phyloP scores from a whole-genome alignment of 2,797 vertebrate genomes.

The Trachurus trachurus region DNA sequence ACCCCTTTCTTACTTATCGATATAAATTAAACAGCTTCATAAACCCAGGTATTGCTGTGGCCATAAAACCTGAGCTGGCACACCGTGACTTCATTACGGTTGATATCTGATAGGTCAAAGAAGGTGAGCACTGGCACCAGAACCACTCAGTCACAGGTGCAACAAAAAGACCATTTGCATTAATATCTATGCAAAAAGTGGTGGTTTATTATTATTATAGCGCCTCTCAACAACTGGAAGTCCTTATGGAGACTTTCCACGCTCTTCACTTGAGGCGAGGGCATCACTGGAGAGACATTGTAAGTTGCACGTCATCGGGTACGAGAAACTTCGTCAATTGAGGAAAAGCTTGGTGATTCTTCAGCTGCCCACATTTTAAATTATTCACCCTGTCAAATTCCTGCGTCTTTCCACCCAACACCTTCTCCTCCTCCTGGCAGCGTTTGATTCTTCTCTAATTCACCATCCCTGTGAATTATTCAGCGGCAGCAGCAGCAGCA shows the following conservation, averaged over 20 bases:
- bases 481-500: constrained; percentile 19
- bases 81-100: background rate
- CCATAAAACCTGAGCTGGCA: background rate
- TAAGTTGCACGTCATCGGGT: background rate
- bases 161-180: background rate
- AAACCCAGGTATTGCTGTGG: background rate
- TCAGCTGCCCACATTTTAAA: constrained; percentile 15
- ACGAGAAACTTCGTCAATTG: background rate
- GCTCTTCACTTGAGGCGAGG: background rate
- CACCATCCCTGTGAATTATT: constrained; percentile 71
- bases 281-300: background rate
- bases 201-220: constrained; percentile 4
- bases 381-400: constrained; percentile 36
- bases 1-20: too few species aligned
- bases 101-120: background rate
- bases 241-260: background rate
- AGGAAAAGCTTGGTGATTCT: constrained; percentile 18
- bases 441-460: constrained; percentile 39
- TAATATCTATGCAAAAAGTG: background rate
- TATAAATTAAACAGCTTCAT: too few species aligned
- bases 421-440: constrained; percentile 32
- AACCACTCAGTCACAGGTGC: background rate
- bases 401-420: constrained; percentile 37
- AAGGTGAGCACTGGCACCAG: background rate
- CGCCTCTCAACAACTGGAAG: constrained; percentile 35